phyloP scores from a whole-genome alignment of 2,888 invertebrate species.

The Acronicta aceris region DNA sequence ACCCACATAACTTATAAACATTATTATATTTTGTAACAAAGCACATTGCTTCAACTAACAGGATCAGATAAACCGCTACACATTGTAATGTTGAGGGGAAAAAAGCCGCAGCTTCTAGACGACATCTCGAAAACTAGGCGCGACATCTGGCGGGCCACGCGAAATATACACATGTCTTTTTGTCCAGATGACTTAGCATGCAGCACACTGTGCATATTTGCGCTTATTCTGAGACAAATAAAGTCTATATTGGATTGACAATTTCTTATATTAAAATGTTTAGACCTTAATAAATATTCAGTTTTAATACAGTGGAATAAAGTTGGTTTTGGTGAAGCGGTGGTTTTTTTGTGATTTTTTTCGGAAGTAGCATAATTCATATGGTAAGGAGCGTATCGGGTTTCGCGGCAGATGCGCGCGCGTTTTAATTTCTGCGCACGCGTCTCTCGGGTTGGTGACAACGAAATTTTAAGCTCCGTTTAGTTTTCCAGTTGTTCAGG shows the following conservation, averaged over 20 bases:
- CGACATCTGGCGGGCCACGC: conserved; percentile 80
- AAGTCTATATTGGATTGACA: conserved; percentile 41
- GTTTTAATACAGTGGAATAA: conserved; percentile 33
- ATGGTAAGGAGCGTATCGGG: conserved; percentile 85
- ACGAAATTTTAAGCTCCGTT: conserved; percentile 64
- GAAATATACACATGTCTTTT: conserved; percentile 83
- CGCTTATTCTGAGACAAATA: conserved; percentile 29
- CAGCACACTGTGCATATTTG: conserved; percentile 52
- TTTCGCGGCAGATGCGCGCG: conserved; percentile 83
- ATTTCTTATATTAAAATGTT: conserved; percentile 17
- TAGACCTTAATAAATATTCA: conserved; percentile 28
- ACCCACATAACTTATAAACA: conserved; percentile 54
- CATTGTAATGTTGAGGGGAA: conserved; percentile 68
- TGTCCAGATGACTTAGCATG: conserved; percentile 77
- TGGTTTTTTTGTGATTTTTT: conserved; percentile 65
- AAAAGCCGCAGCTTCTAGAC: conserved; percentile 58
- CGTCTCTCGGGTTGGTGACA: conserved; percentile 66
- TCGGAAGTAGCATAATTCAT: conserved; percentile 83
- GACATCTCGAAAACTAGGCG: conserved; percentile 73
- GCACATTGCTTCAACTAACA: conserved; percentile 60
- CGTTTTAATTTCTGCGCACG: conserved; percentile 76
- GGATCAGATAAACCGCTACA: conserved; percentile 76
- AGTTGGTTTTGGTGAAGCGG: conserved; percentile 58
- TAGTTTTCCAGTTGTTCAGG: conserved; percentile 54
- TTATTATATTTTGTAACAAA: conserved; percentile 46